Conservation (phyloP, 1,140 invertebrate genomes). For the Bombus superbus region DNA sequence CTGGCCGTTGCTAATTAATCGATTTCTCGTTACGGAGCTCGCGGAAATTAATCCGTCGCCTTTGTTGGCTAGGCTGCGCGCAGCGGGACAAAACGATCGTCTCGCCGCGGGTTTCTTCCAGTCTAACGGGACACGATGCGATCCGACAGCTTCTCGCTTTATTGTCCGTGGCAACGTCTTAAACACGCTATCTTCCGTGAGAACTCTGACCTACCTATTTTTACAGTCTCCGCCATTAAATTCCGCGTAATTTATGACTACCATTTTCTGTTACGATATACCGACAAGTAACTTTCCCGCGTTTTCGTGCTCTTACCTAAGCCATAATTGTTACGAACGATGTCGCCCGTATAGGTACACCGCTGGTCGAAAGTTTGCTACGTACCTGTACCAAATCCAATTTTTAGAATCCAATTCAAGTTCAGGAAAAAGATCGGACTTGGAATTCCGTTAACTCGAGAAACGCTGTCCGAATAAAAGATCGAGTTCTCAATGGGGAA, state of each 20-base stretch:
- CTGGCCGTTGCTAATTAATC: conserved; percentile 37
- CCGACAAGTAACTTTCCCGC: not conserved
- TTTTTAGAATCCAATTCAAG: too few species aligned
- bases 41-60: conserved; percentile 12
- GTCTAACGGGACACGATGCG: not conserved
- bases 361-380: too few species aligned
- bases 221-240: not conserved
- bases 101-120: not conserved
- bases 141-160: not conserved
- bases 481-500: too few species aligned
- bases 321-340: too few species aligned
- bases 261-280: not conserved
- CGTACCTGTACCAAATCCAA: too few species aligned
- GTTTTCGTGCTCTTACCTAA: too few species aligned
- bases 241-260: not conserved
- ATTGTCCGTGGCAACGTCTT: not conserved
- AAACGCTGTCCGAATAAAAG: too few species aligned
- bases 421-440: too few species aligned
- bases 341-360: too few species aligned
- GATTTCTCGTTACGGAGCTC: conserved; percentile 17
- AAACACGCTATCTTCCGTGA: not conserved
- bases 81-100: not conserved
- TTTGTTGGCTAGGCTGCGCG: not conserved
- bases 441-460: too few species aligned
- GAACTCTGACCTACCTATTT: not conserved